Base-by-base conservation (phyloP, 2,113 vertebrate genomes). In the Ageneiosus marmoratus region DNA sequence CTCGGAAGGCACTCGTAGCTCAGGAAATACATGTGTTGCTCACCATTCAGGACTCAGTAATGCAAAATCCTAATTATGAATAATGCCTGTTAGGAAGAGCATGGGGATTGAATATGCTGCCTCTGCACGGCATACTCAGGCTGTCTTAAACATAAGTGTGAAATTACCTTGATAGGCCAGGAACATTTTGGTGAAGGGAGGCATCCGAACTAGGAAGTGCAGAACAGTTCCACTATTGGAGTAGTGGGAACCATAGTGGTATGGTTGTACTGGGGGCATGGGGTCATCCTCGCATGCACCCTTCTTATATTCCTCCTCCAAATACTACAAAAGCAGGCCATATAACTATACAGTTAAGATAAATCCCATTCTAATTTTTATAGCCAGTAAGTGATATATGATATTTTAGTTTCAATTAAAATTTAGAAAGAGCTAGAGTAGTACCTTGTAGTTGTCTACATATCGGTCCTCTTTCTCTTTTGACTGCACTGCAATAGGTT, bases 381-480 rank as follows among this genome's bases (percentile, higher is more conserved):
- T 46, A 16, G 2, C 58, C 15, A 55, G 41, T 46, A 58, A 77
- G 18, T 55, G 13, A 81, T 56, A 56, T 11, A 55, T 12, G 5
- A 53, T 32, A 48, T 32, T 37, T n/a, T 22, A 53, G 27, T 1
- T 80, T 69, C 15, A 22, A 74, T 16, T 41, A 1, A 82, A 50
- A 29, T 60, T 2, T 11, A 78, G 8, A 78, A 78, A 70, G 5
- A 20, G 13, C 16, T 16, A 79, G 62, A 62, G 74, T 65, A 76
- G 65, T 92, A 99, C 98, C 95, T 93, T 97, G 62, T 98, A 99
- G 72, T 98, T 99, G 89, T 98, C 97, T 86, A 99, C 97, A 5
- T 99, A 99, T 29, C 98, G 96, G 88, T 99, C 98, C 83, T 99
- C 98, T 87, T 99, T 99, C 89, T 99, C 98, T 89, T 99, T 99